phyloP scores from a whole-genome alignment of 2,888 invertebrate species.

The Lapara coniferarum region DNA sequence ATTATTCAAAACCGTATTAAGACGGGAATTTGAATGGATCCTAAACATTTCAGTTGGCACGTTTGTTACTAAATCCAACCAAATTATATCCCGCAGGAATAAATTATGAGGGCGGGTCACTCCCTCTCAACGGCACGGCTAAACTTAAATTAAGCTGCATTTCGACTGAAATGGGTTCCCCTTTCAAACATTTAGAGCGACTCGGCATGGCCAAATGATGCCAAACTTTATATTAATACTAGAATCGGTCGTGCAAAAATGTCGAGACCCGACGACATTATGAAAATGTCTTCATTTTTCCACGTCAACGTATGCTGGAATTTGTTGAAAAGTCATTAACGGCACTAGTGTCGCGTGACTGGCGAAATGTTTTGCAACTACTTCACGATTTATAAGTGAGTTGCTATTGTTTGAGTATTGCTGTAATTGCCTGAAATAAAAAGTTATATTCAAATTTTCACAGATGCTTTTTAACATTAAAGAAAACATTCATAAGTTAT shows the following conservation, averaged over 20 bases:
- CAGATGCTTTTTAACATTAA: too few relatives aligned
- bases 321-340: conserved; percentile 49
- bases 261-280: conserved; percentile 37
- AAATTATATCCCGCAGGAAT: conserved; percentile 75
- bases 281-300: conserved; percentile 62
- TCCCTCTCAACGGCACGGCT: conserved; percentile 68
- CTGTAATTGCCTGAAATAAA: conserved; percentile 14
- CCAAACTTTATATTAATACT: conserved; percentile 44
- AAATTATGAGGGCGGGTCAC: conserved; percentile 75
- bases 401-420: conserved; percentile 33
- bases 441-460: background rate
- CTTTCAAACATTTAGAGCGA: conserved; percentile 70
- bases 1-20: conserved; percentile 33
- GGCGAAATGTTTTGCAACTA: conserved; percentile 50
- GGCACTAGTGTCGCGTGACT: conserved; percentile 49
- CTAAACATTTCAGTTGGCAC: conserved; percentile 61
- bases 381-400: conserved; percentile 53
- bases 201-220: conserved; percentile 56
- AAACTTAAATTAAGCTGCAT: conserved; percentile 79
- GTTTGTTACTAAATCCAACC: conserved; percentile 72
- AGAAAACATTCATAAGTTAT: background rate
- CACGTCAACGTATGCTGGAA: conserved; percentile 48
- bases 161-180: conserved; percentile 69
- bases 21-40: conserved; percentile 55
- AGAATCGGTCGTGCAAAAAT: conserved; percentile 56